Conservation (phyloP, 2,113 vertebrate genomes). For the Girardinichthys multiradiatus region DNA sequence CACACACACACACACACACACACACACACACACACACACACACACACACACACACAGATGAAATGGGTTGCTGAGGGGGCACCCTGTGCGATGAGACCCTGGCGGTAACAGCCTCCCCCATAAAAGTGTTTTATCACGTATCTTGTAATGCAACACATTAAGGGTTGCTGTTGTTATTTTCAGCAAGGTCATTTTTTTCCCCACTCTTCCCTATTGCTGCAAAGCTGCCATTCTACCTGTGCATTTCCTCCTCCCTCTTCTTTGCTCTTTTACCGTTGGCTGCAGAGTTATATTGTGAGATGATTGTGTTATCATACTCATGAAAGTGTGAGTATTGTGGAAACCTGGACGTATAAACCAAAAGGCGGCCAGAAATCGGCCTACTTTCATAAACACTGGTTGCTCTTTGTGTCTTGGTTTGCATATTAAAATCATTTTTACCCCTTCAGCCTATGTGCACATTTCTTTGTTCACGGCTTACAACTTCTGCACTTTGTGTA, state of each 20-base stretch:
- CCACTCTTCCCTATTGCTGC: constrained; percentile 9
- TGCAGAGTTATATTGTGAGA: constrained; percentile 10
- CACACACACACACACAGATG: constrained; percentile 3
- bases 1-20: not conserved
- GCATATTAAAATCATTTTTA: not conserved
- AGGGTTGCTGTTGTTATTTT: constrained; percentile 81
- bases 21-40: constrained; percentile 3
- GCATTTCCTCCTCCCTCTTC: constrained; percentile 6
- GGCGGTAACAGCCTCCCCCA: constrained; percentile 76
- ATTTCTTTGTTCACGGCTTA: constrained; percentile 33
- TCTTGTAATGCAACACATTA: constrained; percentile 85
- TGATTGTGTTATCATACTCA: constrained; percentile 46
- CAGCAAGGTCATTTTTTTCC: constrained; percentile 80
- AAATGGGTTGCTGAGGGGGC: constrained; percentile 67
- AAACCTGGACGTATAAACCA: constrained; percentile 37
- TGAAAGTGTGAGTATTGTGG: constrained; percentile 46
- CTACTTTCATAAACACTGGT: constrained; percentile 8
- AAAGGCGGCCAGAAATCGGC: constrained; percentile 16
- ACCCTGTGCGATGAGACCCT: constrained; percentile 57
- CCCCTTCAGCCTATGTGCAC: constrained; percentile 10
- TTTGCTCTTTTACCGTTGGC: constrained; percentile 18
- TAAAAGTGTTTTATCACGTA: constrained; percentile 85
- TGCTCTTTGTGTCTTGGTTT: constrained; percentile 23
- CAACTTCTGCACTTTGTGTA: constrained; percentile 36
- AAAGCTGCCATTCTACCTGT: constrained; percentile 4